Evolutionary conservation across 2,888 invertebrate genomes (phyloP), one percentile per base, ranked within the genome.

Genomic region (Clusia tigrina): DNA sequence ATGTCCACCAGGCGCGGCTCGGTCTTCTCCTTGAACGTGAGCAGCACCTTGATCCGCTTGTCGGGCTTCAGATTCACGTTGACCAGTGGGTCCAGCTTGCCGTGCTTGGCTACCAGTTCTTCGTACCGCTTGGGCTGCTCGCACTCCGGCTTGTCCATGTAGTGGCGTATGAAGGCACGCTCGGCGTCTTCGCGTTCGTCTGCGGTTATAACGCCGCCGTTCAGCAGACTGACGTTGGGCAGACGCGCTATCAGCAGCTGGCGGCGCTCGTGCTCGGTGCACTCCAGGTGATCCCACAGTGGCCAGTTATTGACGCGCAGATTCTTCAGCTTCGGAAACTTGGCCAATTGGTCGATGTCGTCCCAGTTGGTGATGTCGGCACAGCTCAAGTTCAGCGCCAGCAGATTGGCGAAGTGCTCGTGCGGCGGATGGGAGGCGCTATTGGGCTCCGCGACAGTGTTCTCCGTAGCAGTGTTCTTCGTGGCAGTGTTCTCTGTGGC

Each of bases 151-250:
- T 91, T 91, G 79, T 95, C 92, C 92, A 94, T 92, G 82, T 93
- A 96, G 80, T 94, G 91, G 64, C 97, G 88, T 73, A 97, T 94
- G 83, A 96, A 97, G 68, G 95, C 94, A 65, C 96, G 86, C 82
- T 97, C 97, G 15, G 96, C 93, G 78, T 95, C 92, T 82, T 96
- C 95, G 63, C 96, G 87, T 81, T 97, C 97, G 71, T 93, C 92
- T 0, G 87, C 87, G 37, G 90, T 89, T 71, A 97, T 94, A 15
- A 88, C 88, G 18, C 92, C 93, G 1, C 96, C 96, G 85, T 97
- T 97, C 48, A 97, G 85, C 58, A 92, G 92, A 69, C 89, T 87
- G 53, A 96, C 90, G 81, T 91, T 92, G 42, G 96, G 95, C 66
- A 97, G 86, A 67, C 96, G 87, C 12, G 96, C 96, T 55, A 97